phyloP scores from a whole-genome alignment of 2,888 invertebrate genomes.

The Mylabris sibirica region DNA sequence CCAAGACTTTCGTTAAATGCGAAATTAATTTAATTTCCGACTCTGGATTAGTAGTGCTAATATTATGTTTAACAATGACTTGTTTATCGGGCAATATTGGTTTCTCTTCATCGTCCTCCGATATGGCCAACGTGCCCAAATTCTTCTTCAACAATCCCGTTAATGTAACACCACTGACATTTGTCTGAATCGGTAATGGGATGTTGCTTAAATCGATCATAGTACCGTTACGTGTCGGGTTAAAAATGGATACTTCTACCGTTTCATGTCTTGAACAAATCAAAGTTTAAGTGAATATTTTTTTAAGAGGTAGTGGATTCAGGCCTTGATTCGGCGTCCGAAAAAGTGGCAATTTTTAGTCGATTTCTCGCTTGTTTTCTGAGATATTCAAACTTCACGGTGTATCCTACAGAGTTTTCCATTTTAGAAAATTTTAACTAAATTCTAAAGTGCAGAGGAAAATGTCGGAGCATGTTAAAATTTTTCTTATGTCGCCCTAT shows the following conservation, averaged over 20 bases:
- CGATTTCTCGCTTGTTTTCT: too few species aligned
- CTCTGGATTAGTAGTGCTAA: constrained; percentile 50
- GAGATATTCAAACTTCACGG: too few species aligned
- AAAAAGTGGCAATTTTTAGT: too few species aligned
- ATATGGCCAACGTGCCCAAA: constrained; percentile 50
- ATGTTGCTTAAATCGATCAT: constrained; percentile 64
- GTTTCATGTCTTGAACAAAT: constrained; percentile 60
- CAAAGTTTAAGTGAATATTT: neutral
- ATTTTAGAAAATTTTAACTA: too few species aligned
- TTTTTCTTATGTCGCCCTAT: too few species aligned
- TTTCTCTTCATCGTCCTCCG: constrained; percentile 28
- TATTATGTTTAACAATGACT: constrained; percentile 53
- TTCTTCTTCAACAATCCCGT: constrained; percentile 64
- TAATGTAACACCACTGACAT: constrained; percentile 64
- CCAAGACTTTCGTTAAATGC: constrained; percentile 44
- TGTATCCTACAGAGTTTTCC: too few species aligned
- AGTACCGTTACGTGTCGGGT: constrained; percentile 62
- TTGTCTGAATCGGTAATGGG: constrained; percentile 65
- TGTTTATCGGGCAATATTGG: constrained; percentile 52
- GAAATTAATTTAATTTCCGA: constrained; percentile 48
- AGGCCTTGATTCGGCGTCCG: too few species aligned
- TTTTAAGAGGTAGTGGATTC: too few species aligned
- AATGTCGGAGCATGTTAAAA: too few species aligned
- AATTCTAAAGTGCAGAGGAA: too few species aligned
- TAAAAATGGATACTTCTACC: constrained; percentile 65